Conservation (phyloP, 2,888 invertebrate species). For the Caenorhabditis sp. region DNA sequence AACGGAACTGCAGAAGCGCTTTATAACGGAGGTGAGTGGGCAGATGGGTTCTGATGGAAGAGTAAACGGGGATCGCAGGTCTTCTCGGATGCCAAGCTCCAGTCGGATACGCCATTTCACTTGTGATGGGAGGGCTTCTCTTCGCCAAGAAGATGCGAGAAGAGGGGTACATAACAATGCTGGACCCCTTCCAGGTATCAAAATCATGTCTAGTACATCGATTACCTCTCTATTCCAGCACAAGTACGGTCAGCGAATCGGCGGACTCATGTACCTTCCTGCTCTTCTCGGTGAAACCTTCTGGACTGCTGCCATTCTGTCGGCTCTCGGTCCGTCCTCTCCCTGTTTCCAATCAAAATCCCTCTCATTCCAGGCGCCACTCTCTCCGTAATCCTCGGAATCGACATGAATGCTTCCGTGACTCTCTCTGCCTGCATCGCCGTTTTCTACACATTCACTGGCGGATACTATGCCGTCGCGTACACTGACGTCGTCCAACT, state of each 20-base stretch:
- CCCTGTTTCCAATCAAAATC: conserved; percentile 26
- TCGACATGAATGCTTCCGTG: conserved; percentile 92
- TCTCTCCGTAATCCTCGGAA: conserved; percentile 94
- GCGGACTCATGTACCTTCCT: conserved; percentile 94
- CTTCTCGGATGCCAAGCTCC: conserved; percentile 84
- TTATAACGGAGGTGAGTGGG: conserved; percentile 91
- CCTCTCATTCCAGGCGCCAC: conserved; percentile 87
- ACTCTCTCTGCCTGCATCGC: conserved; percentile 96
- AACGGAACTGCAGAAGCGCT: conserved; percentile 98
- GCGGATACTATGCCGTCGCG: conserved; percentile 95
- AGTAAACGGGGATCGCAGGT: conserved; percentile 10
- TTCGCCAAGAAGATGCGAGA: conserved; percentile 98
- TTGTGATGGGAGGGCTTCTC: conserved; percentile 94
- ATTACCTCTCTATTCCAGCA: conserved; percentile 85
- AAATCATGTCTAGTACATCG: no score
- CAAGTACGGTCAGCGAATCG: conserved; percentile 96
- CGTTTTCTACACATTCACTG: conserved; percentile 91
- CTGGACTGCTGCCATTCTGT: conserved; percentile 98
- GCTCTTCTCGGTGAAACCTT: conserved; percentile 98
- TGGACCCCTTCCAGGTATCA: conserved; percentile 87
- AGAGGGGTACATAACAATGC: conserved; percentile 94
- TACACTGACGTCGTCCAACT: conserved; percentile 98
- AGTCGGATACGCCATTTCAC: conserved; percentile 96
- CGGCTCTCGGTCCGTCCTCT: conserved; percentile 87
- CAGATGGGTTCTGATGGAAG: conserved; percentile 80